Percentiles rank a stretch among this genome's conserved stretches.
Conservation (phyloP, 2,113 vertebrate genomes). For the Corapipo altera region DNA sequence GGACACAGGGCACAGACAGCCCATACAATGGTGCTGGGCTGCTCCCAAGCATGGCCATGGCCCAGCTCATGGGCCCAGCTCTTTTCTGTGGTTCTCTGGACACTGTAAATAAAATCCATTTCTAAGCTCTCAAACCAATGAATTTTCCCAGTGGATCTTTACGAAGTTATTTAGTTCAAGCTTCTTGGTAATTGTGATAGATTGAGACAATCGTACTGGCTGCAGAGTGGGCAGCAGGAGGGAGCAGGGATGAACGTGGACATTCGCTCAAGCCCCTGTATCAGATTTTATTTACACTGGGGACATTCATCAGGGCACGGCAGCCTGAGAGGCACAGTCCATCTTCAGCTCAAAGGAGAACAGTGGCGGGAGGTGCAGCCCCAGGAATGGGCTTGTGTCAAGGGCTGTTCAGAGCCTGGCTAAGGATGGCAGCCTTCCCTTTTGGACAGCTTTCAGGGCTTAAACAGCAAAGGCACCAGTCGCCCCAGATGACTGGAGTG, state of each 20-base stretch:
- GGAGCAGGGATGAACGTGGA: not conserved
- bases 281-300: not conserved
- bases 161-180: constrained; percentile 59
- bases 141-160: constrained; percentile 56
- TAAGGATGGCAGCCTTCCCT: not conserved
- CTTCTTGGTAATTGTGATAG: constrained; percentile 67
- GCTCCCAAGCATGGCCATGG: rapidly evolving
- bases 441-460: not conserved
- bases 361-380: not conserved
- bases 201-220: constrained; percentile 45
- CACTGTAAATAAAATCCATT: constrained; percentile 58
- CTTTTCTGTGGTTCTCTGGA: not conserved
- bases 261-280: not conserved
- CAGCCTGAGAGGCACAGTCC: constrained; percentile 53
- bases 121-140: constrained; percentile 46
- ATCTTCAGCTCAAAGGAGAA: constrained; percentile 1
- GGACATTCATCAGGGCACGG: constrained; percentile 44
- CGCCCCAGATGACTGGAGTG: not conserved
- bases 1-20: not conserved
- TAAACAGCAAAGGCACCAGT: not conserved
- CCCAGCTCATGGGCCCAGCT: not conserved
- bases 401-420: not conserved
- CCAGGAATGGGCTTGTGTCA: not conserved
- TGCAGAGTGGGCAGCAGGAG: constrained; percentile 7
- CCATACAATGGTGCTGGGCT: not conserved